A percentile compares a stretch with the other conserved stretches of the same genome.
Conservation (phyloP, 2,797 vertebrate species). For the Pseudochirops cupreus region DNA sequence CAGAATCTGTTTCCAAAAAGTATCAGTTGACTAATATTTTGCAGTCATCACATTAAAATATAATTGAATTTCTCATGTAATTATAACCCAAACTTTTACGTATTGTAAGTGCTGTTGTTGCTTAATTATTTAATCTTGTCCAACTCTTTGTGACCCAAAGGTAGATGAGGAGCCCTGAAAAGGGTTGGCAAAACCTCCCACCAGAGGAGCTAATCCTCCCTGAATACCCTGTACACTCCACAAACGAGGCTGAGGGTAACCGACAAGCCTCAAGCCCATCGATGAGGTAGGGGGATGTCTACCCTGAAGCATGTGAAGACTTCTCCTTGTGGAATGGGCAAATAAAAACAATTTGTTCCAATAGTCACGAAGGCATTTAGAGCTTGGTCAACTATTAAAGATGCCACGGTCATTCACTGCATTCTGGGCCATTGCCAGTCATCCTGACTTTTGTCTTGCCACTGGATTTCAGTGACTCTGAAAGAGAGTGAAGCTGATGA, state of each 20-base stretch:
- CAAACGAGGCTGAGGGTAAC: background rate
- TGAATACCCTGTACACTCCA: background rate
- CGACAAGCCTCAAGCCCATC: background rate
- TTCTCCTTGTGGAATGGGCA: background rate
- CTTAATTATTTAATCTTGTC: background rate
- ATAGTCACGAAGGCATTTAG: background rate
- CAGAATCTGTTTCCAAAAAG: background rate
- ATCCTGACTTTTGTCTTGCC: background rate
- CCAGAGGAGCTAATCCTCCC: background rate
- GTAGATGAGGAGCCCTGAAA: background rate
- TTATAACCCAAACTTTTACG: background rate
- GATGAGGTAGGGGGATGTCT: background rate
- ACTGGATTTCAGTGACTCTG: background rate
- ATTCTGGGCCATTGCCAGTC: background rate
- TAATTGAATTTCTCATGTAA: background rate
- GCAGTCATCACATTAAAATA: background rate
- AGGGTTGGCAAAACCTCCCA: background rate
- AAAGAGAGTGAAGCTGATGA: background rate
- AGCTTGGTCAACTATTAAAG: background rate
- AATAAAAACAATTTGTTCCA: background rate
- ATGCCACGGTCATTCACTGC: background rate
- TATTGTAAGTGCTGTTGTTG: background rate
- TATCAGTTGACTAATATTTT: background rate
- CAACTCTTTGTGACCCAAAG: background rate
- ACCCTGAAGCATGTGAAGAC: background rate